These are phyloP conservation scores for Axinella damicornis DNA, from an alignment of 37 sponge, comb jelly and placozoan genomes.

Conservation along the genomic window DNA sequence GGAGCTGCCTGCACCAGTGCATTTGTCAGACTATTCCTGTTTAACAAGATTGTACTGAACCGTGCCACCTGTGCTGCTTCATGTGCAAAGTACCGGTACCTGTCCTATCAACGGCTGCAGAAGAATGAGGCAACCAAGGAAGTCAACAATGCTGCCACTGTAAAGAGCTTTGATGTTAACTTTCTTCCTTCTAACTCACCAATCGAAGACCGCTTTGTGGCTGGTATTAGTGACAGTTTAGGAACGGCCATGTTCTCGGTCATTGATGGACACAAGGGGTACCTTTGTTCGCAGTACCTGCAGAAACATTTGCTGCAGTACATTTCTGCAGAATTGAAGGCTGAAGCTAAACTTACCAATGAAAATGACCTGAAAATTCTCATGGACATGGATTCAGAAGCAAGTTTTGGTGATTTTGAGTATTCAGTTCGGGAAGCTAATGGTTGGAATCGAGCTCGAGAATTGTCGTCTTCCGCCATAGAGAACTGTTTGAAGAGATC, in stretches of 20 bases:
- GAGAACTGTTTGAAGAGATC: constrained; percentile 24
- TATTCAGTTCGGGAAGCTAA: background rate
- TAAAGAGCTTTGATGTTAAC: constrained; percentile 63
- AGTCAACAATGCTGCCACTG: constrained; percentile 24
- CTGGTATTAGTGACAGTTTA: constrained; percentile 19
- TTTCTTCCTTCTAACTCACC: constrained; percentile 81
- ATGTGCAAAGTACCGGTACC: background rate
- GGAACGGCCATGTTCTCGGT: constrained; percentile 69
- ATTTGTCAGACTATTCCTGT: constrained; percentile 29
- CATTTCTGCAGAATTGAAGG: constrained; percentile 10
- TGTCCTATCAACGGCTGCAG: constrained; percentile 36
- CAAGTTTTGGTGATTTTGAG: no score
- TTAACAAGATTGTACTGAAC: constrained; percentile 29
- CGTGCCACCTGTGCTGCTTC: background rate
- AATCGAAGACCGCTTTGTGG: constrained; percentile 82
- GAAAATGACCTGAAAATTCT: constrained; percentile 6
- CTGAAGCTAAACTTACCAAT: background rate
- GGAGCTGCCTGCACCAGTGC: constrained; percentile 55
- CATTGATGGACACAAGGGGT: constrained; percentile 87
- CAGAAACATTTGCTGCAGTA: constrained; percentile 61
- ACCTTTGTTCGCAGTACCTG: constrained; percentile 65
- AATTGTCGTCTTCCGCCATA: background rate
- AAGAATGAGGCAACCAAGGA: constrained; percentile 48
- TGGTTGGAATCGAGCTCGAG: background rate
- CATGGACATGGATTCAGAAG: constrained; percentile 18